These are phyloP conservation scores for Chrysolina oricalcia DNA, from an alignment of 2,888 invertebrate genomes.

Conservation along the genomic window DNA sequence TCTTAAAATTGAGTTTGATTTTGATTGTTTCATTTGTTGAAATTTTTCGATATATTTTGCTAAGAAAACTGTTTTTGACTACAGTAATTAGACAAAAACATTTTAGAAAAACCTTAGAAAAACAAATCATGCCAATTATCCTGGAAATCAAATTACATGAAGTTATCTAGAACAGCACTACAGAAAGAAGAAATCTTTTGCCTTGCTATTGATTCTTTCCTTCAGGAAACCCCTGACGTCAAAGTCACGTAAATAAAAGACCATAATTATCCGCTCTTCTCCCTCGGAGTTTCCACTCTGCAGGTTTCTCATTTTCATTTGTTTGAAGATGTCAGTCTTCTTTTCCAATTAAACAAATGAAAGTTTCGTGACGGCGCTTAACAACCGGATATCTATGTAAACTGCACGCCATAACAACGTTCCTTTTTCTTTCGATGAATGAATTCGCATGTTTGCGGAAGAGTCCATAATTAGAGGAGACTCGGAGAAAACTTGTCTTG, in stretches of 20 bases:
- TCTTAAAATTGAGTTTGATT: too few relatives aligned
- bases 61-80: too few relatives aligned
- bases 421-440: neutral
- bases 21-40: too few relatives aligned
- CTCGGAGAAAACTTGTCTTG: neutral
- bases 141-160: neutral
- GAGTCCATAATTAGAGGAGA: neutral
- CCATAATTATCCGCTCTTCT: slow-evolving; percentile 14
- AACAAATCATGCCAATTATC: too few relatives aligned
- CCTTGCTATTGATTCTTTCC: neutral
- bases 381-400: slow-evolving; percentile 16
- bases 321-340: slow-evolving; percentile 32
- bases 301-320: slow-evolving; percentile 27
- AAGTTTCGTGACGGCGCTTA: slow-evolving; percentile 19
- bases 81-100: too few relatives aligned
- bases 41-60: too few relatives aligned
- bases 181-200: neutral
- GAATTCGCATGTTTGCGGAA: neutral
- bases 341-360: slow-evolving; percentile 32
- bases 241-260: slow-evolving; percentile 15
- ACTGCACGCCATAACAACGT: slow-evolving; percentile 1
- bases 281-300: slow-evolving; percentile 12
- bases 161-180: neutral
- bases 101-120: too few relatives aligned
- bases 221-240: neutral